phyloP scores from a whole-genome alignment of 2,888 invertebrate genomes.

The Melikaiella ostensackeni region DNA sequence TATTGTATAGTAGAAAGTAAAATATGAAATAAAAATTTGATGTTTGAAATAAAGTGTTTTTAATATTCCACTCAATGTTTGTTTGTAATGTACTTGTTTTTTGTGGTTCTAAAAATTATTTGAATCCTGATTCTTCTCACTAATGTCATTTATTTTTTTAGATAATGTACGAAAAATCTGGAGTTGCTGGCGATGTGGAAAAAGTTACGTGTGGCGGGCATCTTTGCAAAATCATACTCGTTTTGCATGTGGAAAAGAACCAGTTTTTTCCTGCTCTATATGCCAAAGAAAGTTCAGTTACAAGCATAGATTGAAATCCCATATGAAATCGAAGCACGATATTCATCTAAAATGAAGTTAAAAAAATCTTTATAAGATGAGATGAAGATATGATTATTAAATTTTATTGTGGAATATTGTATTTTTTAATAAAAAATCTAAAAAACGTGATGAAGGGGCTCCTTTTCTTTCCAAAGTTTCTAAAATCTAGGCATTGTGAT shows the following conservation, averaged over 20 bases:
- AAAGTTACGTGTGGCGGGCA: constrained; percentile 67
- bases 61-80: neutral
- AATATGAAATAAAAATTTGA: no score
- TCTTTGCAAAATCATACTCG: no score
- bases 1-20: neutral
- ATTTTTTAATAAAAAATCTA: neutral
- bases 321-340: no score
- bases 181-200: constrained; percentile 60
- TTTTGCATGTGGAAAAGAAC: constrained; percentile 71
- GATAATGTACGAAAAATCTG: constrained; percentile 39
- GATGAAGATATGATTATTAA: no score
- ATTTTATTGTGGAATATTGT: neutral
- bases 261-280: constrained; percentile 71
- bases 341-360: neutral
- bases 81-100: no score
- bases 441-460: neutral
- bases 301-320: no score
- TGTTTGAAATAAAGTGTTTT: neutral
- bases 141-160: no score
- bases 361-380: neutral
- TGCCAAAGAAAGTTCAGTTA: no score
- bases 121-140: no score
- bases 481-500: no score
- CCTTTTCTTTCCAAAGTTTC: neutral
- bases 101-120: neutral